Evolutionary conservation across 2,113 vertebrate species (phyloP).

Genomic region (Castor canadensis): DNA sequence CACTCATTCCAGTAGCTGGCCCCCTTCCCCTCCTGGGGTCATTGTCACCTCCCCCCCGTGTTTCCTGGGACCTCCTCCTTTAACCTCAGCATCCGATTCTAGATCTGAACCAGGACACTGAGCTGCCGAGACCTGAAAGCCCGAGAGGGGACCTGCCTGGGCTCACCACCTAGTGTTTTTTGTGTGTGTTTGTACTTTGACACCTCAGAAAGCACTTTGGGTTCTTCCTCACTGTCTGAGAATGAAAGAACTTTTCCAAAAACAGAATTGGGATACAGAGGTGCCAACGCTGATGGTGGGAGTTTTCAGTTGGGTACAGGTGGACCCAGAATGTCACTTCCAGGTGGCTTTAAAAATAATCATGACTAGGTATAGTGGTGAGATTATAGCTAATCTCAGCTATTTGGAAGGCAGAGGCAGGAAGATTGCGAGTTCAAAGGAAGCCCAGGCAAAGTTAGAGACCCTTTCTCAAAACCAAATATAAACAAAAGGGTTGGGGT

Average conservation of each 20-base stretch:
- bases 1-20: accelerated
- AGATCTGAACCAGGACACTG: background rate
- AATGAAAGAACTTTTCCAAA: background rate
- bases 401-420: no score
- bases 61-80: background rate
- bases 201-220: background rate
- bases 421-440: no score
- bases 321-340: background rate
- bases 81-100: background rate
- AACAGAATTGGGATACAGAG: no score
- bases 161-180: no score
- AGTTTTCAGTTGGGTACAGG: no score
- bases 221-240: background rate
- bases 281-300: accelerated
- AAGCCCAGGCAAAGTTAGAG: no score
- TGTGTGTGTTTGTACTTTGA: no score
- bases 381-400: no score
- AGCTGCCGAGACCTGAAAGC: background rate
- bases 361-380: no score
- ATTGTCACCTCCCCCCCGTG: accelerated
- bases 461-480: no score
- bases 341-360: background rate
- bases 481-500: no score
- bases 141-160: background rate
- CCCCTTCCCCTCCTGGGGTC: accelerated